phyloP scores from a whole-genome alignment of 2,113 vertebrate species.

The Lasiurus borealis region DNA sequence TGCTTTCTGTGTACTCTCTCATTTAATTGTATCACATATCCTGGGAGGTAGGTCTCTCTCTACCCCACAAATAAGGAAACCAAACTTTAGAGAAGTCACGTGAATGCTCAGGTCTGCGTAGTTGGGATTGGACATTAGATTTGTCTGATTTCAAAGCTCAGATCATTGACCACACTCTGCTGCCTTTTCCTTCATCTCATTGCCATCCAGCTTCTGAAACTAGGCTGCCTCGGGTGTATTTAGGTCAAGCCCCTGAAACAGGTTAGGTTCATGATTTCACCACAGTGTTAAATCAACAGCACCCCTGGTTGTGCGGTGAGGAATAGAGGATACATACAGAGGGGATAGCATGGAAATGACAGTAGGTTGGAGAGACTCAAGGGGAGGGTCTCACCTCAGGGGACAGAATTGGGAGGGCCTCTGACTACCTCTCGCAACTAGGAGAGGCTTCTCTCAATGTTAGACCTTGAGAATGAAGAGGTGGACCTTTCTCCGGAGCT shows the following conservation, averaged over 20 bases:
- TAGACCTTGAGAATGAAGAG: slow-evolving; percentile 4
- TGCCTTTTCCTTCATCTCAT: slow-evolving; percentile 31
- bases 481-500: not conserved
- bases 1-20: not conserved
- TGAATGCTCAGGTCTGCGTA: not conserved
- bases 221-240: not conserved
- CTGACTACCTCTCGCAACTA: not conserved
- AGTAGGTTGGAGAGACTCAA: not conserved
- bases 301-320: not conserved
- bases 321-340: not conserved
- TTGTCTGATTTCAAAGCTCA: slow-evolving; percentile 5
- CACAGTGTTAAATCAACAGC: not conserved
- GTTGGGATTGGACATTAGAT: not conserved
- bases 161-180: not conserved
- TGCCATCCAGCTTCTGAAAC: not conserved
- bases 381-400: not conserved
- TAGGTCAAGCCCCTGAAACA: not conserved
- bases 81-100: not conserved
- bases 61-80: not conserved
- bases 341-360: not conserved
- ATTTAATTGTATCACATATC: slow-evolving; percentile 30
- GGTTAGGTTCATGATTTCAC: not conserved
- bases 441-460: not conserved
- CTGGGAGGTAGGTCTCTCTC: not conserved
- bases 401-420: not conserved